A percentile compares a stretch with the other conserved stretches of the same genome.
These are phyloP conservation scores for Pocillopora grandis DNA, from an alignment of 92 coral and sea anemone species.

Conservation along the genomic window DNA sequence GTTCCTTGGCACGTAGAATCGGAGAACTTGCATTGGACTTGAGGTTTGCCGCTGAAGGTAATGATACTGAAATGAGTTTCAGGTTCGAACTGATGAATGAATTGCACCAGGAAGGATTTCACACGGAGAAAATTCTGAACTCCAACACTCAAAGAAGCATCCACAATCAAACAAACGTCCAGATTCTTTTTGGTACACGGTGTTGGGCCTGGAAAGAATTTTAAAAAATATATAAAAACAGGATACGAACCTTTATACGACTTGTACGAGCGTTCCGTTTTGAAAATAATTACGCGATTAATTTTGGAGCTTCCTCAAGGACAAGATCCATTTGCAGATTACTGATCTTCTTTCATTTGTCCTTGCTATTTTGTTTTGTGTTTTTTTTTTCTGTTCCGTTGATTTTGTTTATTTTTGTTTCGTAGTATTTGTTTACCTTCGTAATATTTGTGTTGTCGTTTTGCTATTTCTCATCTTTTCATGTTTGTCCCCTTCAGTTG, in stretches of 20 bases:
- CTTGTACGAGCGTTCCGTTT: no score
- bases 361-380: no score
- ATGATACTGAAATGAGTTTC: conserved; percentile 60
- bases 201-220: conserved; percentile 4
- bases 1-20: conserved; percentile 17
- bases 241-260: not conserved
- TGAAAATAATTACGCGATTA: no score
- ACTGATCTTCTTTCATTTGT: no score
- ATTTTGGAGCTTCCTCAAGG: no score
- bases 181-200: conserved; percentile 15
- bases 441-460: no score
- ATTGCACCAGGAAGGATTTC: conserved; percentile 51
- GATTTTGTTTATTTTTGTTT: no score
- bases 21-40: conserved; percentile 39
- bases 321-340: no score
- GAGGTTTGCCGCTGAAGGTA: conserved; percentile 31
- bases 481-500: no score
- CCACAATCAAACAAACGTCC: conserved; percentile 68
- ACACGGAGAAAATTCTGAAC: conserved; percentile 44
- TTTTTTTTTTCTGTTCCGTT: no score
- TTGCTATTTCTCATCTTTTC: no score
- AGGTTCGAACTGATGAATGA: conserved; percentile 38
- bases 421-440: no score
- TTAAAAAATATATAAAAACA: not conserved
- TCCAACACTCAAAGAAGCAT: conserved; percentile 52